Evolutionary conservation across 2,888 invertebrate species (phyloP).

Genomic region (Dynastes maya): DNA sequence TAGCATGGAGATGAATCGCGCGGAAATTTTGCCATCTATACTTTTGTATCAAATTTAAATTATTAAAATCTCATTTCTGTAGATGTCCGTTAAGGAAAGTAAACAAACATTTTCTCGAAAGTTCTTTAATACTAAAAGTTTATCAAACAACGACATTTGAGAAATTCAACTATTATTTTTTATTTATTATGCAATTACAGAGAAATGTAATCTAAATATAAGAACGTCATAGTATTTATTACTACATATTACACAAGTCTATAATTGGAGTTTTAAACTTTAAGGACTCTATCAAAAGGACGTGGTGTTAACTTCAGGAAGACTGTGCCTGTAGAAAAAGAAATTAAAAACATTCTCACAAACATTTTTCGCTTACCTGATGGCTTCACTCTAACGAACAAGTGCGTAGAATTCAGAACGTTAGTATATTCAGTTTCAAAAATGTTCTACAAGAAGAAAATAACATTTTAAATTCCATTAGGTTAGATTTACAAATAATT

Average conservation of each 20-base stretch:
- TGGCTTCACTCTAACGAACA: conserved; percentile 74
- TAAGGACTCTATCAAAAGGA: background rate
- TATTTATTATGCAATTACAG: too few species aligned
- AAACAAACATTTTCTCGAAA: too few species aligned
- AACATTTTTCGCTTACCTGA: conserved; percentile 67
- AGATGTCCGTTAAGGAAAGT: too few species aligned
- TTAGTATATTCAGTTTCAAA: conserved; percentile 68
- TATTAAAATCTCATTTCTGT: too few species aligned
- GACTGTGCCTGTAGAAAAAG: conserved; percentile 20
- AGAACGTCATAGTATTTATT: background rate
- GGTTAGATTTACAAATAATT: background rate
- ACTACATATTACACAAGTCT: background rate
- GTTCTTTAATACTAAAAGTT: too few species aligned
- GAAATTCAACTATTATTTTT: too few species aligned
- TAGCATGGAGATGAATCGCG: too few species aligned
- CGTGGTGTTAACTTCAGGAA: conserved; percentile 41
- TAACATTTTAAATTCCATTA: background rate
- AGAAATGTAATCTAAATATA: too few species aligned
- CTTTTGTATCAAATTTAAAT: too few species aligned
- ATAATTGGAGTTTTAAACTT: background rate
- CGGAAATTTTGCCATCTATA: too few species aligned
- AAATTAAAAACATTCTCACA: too few species aligned
- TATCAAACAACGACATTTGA: too few species aligned
- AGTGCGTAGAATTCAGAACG: conserved; percentile 63
- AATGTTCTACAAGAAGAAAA: conserved; percentile 64